Conservation (phyloP, 2,797 vertebrate genomes). For the Sternarchorhynchus goeldii region DNA sequence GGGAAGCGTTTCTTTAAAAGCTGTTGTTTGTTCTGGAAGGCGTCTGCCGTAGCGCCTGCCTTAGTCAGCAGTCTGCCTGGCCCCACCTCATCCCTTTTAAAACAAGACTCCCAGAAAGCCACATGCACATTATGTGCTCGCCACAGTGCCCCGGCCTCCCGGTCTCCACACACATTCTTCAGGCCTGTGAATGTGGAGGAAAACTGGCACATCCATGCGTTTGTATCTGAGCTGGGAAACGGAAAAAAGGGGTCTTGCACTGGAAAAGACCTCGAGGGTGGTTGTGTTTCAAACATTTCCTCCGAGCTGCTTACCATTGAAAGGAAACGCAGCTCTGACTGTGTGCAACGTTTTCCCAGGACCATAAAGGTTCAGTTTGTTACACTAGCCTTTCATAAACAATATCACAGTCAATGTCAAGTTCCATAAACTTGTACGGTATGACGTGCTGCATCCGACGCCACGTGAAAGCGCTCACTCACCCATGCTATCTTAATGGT, state of each 20-base stretch:
- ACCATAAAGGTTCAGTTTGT: background rate
- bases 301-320: conserved; percentile 8
- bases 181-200: conserved; percentile 51
- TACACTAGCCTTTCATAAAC: conserved; percentile 3
- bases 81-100: conserved; percentile 62
- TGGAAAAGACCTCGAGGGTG: conserved; percentile 20
- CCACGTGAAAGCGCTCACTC: conserved; percentile 55
- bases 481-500: conserved; percentile 57
- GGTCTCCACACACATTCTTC: conserved; percentile 56
- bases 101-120: conserved; percentile 58
- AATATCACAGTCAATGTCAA: conserved; percentile 59
- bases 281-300: conserved; percentile 34
- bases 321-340: background rate
- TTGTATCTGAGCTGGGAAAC: conserved; percentile 51
- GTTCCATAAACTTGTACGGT: conserved; percentile 36
- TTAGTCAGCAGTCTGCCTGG: conserved; percentile 59
- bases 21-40: conserved; percentile 58
- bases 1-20: conserved; percentile 52
- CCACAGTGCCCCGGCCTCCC: conserved; percentile 48
- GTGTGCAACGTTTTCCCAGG: background rate
- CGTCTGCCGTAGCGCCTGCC: conserved; percentile 49
- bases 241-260: conserved; percentile 33
- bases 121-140: conserved; percentile 56
- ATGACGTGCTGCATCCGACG: conserved; percentile 56
- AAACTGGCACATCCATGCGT: conserved; percentile 46